phyloP scores from a whole-genome alignment of 2,797 vertebrate genomes.

The Anabacerthia variegaticeps region DNA sequence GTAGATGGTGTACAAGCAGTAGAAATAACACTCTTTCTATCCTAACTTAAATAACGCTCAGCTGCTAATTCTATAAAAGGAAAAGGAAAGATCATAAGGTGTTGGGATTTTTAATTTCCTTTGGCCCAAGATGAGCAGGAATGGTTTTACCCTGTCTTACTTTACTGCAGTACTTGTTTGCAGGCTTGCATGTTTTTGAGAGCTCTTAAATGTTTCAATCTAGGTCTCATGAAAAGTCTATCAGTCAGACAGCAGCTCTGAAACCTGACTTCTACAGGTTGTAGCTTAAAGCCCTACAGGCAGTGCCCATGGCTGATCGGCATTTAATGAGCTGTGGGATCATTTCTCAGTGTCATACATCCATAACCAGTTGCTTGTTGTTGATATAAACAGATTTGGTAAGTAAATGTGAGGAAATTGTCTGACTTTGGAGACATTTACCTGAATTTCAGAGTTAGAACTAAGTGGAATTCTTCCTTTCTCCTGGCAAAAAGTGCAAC shows the following conservation, averaged over 20 bases:
- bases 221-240: background rate
- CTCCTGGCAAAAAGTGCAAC: constrained; percentile 13
- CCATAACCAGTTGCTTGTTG: constrained; percentile 17
- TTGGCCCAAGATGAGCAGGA: background rate
- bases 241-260: constrained; percentile 8
- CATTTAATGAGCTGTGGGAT: constrained; percentile 55
- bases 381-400: constrained; percentile 30
- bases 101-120: background rate
- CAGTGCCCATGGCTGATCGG: constrained; percentile 49
- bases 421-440: constrained; percentile 31
- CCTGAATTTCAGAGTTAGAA: constrained; percentile 50
- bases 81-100: background rate
- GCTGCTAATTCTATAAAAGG: background rate
- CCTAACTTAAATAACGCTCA: background rate
- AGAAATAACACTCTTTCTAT: background rate
- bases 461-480: constrained; percentile 52
- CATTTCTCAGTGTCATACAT: background rate
- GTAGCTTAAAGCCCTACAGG: constrained; percentile 35
- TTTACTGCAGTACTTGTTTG: background rate
- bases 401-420: constrained; percentile 40
- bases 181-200: background rate
- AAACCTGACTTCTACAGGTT: constrained; percentile 46
- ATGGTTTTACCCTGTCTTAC: background rate
- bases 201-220: constrained; percentile 25
- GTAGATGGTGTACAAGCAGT: background rate